Evolutionary conservation across 2,797 vertebrate genomes (phyloP).

Genomic region (Mormyrops boulengeri): DNA sequence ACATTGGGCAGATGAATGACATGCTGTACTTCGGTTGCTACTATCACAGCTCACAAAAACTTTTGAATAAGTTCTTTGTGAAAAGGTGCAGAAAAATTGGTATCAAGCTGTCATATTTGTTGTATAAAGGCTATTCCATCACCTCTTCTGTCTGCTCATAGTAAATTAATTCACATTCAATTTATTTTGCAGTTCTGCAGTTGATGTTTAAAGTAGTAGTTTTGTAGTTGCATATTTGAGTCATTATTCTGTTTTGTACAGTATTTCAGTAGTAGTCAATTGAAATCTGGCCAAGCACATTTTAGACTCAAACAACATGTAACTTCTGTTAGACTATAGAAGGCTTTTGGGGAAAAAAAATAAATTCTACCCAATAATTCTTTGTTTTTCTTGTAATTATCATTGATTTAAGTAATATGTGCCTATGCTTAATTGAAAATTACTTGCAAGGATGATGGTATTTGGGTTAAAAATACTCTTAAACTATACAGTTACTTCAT

Average conservation of each 20-base stretch:
- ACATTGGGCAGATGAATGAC: neutral
- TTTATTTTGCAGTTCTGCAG: neutral
- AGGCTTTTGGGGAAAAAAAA: neutral
- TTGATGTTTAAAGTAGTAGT: neutral
- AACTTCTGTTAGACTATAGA: neutral
- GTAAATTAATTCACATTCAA: neutral
- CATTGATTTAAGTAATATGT: neutral
- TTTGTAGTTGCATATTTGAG: neutral
- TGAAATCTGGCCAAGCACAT: neutral
- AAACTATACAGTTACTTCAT: neutral
- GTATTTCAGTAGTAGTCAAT: neutral
- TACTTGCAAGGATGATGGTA: neutral
- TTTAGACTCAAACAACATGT: neutral
- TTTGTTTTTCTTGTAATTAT: neutral
- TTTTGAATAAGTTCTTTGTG: neutral
- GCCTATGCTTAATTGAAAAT: neutral
- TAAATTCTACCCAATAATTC: too few relatives aligned
- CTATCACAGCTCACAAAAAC: neutral
- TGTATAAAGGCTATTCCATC: too few relatives aligned
- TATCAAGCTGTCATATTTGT: neutral
- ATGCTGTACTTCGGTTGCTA: neutral
- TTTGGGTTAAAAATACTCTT: neutral
- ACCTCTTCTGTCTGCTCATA: neutral
- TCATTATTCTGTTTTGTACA: neutral
- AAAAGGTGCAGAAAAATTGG: neutral